phyloP scores from a whole-genome alignment of 2,797 vertebrate species.

The Hirundo rustica region DNA sequence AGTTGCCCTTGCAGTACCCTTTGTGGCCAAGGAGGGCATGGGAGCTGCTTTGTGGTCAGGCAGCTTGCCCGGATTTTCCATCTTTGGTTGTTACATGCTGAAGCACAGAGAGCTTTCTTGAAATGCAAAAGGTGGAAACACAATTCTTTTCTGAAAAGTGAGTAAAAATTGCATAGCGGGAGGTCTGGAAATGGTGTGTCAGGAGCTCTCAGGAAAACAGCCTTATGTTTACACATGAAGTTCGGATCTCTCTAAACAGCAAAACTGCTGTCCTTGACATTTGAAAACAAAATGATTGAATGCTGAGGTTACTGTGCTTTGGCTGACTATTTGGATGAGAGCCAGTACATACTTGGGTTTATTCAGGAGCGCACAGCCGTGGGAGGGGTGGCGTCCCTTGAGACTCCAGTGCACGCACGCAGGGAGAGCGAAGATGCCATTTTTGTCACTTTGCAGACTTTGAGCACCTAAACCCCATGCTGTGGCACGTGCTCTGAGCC shows the following conservation, averaged over 20 bases:
- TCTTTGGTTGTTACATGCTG: not conserved
- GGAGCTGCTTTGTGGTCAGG: not conserved
- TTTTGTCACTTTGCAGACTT: constrained; percentile 26
- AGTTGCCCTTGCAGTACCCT: not conserved
- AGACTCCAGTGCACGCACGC: not conserved
- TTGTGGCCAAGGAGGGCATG: not conserved
- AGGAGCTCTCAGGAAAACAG: constrained; percentile 48
- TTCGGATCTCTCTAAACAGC: constrained; percentile 1
- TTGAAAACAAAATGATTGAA: not conserved
- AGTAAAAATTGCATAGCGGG: not conserved
- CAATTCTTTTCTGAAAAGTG: constrained; percentile 27
- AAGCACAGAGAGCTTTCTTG: not conserved
- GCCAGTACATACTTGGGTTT: not conserved
- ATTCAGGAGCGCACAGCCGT: not conserved
- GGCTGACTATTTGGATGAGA: not conserved
- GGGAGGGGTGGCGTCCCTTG: fast-evolving
- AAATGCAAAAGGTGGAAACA: not conserved
- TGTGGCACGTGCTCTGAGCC: not conserved
- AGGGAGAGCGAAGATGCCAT: not conserved
- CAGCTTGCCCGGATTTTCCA: not conserved
- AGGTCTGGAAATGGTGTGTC: not conserved
- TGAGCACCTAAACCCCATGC: not conserved
- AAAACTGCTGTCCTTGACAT: not conserved
- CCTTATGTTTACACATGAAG: constrained; percentile 54
- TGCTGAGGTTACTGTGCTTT: not conserved